These are phyloP conservation scores for Cheilosia vulpina DNA, from an alignment of 2,888 invertebrate species.

Conservation along the genomic window DNA sequence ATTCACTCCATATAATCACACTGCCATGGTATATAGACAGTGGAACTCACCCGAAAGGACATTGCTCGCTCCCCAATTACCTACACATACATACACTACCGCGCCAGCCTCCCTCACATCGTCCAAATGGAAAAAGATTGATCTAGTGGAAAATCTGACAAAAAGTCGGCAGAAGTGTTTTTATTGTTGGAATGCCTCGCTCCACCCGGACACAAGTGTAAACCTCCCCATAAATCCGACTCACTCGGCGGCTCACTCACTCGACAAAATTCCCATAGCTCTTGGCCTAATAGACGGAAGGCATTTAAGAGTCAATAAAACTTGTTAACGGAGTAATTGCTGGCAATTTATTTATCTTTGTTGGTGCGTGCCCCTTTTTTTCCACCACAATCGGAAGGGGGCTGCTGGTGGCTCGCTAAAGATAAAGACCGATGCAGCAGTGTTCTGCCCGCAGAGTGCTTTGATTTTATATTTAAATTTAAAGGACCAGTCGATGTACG, in stretches of 20 bases:
- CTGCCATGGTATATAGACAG: slow-evolving; percentile 45
- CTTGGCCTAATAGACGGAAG: slow-evolving; percentile 75
- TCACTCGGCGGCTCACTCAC: slow-evolving; percentile 54
- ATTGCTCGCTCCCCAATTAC: slow-evolving; percentile 1
- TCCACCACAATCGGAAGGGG: slow-evolving; percentile 13
- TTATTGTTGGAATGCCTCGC: slow-evolving; percentile 52
- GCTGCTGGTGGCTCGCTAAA: slow-evolving; percentile 24
- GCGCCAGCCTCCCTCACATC: slow-evolving; percentile 17
- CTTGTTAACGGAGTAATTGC: slow-evolving; percentile 84
- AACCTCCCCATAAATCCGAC: slow-evolving; percentile 62
- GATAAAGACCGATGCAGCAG: slow-evolving; percentile 60
- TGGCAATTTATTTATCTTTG: slow-evolving; percentile 83
- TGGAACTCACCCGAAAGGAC: slow-evolving; percentile 29
- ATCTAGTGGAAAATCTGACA: slow-evolving; percentile 74
- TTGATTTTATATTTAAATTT: slow-evolving; percentile 45
- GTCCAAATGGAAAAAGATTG: slow-evolving; percentile 65
- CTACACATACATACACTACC: background rate
- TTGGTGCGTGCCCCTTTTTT: slow-evolving; percentile 48
- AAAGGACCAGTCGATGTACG: slow-evolving; percentile 10
- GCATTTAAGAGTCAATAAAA: slow-evolving; percentile 84
- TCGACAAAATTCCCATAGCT: slow-evolving; percentile 73
- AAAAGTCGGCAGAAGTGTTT: slow-evolving; percentile 69
- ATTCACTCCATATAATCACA: slow-evolving; percentile 50
- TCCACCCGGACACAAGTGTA: slow-evolving; percentile 28
- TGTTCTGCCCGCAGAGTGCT: slow-evolving; percentile 4